Evolutionary conservation across 1,140 invertebrate genomes (phyloP).

Genomic region (Chelonus insularis): DNA sequence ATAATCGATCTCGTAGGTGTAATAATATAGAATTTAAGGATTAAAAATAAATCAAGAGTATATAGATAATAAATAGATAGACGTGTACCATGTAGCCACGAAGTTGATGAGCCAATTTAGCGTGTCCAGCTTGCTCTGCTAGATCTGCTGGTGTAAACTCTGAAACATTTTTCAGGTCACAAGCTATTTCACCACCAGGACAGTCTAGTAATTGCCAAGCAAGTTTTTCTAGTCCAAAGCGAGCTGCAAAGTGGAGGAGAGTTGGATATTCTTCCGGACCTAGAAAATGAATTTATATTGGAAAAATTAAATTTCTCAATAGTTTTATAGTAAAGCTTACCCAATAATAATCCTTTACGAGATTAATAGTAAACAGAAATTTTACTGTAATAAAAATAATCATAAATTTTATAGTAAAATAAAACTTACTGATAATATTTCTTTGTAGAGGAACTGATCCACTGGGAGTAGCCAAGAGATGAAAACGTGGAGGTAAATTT

Average conservation of each 20-base stretch:
- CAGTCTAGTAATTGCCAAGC: conserved; percentile 82
- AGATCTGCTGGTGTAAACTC: conserved; percentile 79
- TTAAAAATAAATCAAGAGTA: neutral
- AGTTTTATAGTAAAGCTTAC: too few species aligned
- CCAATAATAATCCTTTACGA: too few species aligned
- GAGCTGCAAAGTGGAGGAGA: conserved; percentile 83
- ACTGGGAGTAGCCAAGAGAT: conserved; percentile 64
- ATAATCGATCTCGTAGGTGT: too few species aligned
- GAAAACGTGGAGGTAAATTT: conserved; percentile 80
- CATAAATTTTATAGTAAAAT: conserved; percentile 3
- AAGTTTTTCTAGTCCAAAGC: conserved; percentile 81
- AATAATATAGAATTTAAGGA: too few species aligned
- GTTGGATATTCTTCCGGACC: conserved; percentile 84
- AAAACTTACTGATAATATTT: conserved; percentile 53
- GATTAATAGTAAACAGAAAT: too few species aligned
- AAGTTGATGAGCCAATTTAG: conserved; percentile 71
- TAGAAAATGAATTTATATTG: conserved; percentile 42
- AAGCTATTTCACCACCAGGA: conserved; percentile 78
- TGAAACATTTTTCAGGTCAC: conserved; percentile 76
- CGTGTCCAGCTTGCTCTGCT: conserved; percentile 73
- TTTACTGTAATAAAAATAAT: conserved; percentile 2
- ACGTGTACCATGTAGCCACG: conserved; percentile 72
- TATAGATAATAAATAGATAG: conserved; percentile 8
- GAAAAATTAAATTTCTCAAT: too few species aligned
- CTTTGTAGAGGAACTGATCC: conserved; percentile 44